Evolutionary conservation across 2,113 vertebrate genomes (phyloP).

Genomic region (Austrofundulus limnaeus): DNA sequence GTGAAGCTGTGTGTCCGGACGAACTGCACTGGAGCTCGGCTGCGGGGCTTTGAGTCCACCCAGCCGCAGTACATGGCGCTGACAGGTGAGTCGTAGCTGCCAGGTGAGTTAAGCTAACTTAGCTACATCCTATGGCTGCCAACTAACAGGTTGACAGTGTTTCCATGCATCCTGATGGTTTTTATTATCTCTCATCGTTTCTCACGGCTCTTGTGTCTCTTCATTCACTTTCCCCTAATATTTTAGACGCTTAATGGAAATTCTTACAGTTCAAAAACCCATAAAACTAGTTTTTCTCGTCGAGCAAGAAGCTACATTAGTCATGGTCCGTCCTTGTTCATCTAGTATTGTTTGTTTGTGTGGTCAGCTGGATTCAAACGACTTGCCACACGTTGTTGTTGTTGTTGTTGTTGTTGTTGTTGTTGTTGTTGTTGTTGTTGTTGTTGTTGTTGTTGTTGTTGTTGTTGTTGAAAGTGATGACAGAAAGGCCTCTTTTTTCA

Average conservation of each 20-base stretch:
- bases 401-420: no score
- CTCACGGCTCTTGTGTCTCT: background rate
- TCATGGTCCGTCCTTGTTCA: background rate
- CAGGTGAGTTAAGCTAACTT: conserved; percentile 60
- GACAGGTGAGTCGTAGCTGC: conserved; percentile 79
- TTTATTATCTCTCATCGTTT: background rate
- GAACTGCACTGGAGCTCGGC: conserved; percentile 89
- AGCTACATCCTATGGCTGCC: conserved; percentile 6
- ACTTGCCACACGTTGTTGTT: no score
- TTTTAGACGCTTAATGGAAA: no score
- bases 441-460: no score
- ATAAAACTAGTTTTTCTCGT: conserved; percentile 50
- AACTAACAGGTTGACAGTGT: background rate
- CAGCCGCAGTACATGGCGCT: conserved; percentile 96
- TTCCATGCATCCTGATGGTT: background rate
- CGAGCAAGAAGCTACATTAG: conserved; percentile 1
- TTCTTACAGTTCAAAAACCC: background rate
- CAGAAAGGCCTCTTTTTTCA: no score
- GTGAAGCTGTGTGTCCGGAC: conserved; percentile 86
- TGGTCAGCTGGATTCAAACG: no score
- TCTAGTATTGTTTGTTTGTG: background rate
- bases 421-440: no score
- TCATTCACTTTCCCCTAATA: no score
- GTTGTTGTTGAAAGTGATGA: no score
- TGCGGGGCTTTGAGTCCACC: conserved; percentile 85